Evolutionary conservation across 2,888 invertebrate species (phyloP), one percentile per base, ranked within the genome.

Genomic region (Germaria angustata): DNA sequence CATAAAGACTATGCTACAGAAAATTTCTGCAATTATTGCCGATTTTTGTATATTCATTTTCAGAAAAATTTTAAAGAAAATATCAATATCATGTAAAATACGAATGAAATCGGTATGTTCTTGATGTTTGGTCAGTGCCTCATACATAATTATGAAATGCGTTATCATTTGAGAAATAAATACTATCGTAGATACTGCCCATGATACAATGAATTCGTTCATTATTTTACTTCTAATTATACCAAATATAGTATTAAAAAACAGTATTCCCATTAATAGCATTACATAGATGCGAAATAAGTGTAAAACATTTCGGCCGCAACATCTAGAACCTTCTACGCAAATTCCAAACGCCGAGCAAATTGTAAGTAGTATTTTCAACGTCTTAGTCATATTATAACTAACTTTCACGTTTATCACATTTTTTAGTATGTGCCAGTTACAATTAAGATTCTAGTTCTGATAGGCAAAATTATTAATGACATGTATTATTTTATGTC

Each of bases 111-210:
- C 69, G 4, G 28, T 53, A 46, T 86, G 85, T 13, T 84, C 39
- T 2, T 22, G 22, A 1, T 76, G 72, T 46, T 78, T 82, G 8
- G 55, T 41, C 7, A 84, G 32, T 0, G 84, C 24, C 71, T 86
- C 86, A 17, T 63, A 63, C 49, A 86, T 36, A 2, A 86, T 84
- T 2, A 84, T 15, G 13, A 78, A 13, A 55, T 85, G 82, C 1
- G 84, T 73, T 7, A 76, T 11, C 13, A 77, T 44, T 76, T 85
- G 86, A 1, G 63, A 51, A 1, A 69, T 65, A 15, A 80, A 84
- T 9, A 84, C 80, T 9, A 69, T 32, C 0, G 75, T 81, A 0
- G 81, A 39, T 4, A 85, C 85, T n/a, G 61, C 20, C 77, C 84
- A 82, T 3, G 85, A 84, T 36, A 85, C 55, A 20, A 84, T 66